Percentiles rank a stretch among this genome's conserved stretches.
Evolutionary conservation across 1,140 invertebrate species (phyloP).

Genomic region (Euura saliciscinereae): DNA sequence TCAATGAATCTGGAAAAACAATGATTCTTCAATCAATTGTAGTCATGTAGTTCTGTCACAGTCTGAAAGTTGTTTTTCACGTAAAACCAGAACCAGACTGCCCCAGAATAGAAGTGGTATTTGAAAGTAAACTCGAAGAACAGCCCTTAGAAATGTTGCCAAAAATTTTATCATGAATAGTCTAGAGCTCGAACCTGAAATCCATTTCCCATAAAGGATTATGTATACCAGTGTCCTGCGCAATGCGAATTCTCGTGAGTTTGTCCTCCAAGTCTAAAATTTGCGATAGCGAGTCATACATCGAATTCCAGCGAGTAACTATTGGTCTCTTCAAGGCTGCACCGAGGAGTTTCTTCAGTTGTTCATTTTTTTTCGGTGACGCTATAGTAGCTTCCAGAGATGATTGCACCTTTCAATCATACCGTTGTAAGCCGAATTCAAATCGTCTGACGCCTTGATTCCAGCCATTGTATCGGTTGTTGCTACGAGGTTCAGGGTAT

Average conservation of each 20-base stretch:
- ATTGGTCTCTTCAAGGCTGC: constrained; percentile 11
- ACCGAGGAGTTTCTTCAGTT: constrained; percentile 10
- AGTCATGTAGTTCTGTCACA: background rate
- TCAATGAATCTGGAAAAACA: constrained; percentile 1
- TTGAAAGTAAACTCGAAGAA: too few species aligned
- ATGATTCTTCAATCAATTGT: background rate
- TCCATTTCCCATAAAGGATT: too few species aligned
- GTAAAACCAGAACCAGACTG: too few species aligned
- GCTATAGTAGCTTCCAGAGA: constrained; percentile 16
- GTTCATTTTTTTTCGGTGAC: constrained; percentile 18
- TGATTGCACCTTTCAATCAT: constrained; percentile 9
- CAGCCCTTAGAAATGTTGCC: too few species aligned
- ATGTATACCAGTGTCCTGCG: too few species aligned
- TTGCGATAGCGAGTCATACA: constrained; percentile 17
- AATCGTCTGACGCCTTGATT: constrained; percentile 14
- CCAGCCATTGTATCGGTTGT: constrained; percentile 14
- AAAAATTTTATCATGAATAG: too few species aligned
- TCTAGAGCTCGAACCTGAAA: too few species aligned
- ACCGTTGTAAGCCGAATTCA: constrained; percentile 10
- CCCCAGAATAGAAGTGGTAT: too few species aligned
- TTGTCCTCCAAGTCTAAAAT: constrained; percentile 14
- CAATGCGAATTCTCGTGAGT: background rate
- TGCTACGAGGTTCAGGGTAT: constrained; percentile 18
- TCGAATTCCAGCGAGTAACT: constrained; percentile 20
- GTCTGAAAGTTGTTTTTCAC: too few species aligned